A percentile compares a stretch with the other conserved stretches of the same genome.
These are phyloP conservation scores for Pecten maximus DNA, from an alignment of 2,888 invertebrate species.

Conservation along the genomic window DNA sequence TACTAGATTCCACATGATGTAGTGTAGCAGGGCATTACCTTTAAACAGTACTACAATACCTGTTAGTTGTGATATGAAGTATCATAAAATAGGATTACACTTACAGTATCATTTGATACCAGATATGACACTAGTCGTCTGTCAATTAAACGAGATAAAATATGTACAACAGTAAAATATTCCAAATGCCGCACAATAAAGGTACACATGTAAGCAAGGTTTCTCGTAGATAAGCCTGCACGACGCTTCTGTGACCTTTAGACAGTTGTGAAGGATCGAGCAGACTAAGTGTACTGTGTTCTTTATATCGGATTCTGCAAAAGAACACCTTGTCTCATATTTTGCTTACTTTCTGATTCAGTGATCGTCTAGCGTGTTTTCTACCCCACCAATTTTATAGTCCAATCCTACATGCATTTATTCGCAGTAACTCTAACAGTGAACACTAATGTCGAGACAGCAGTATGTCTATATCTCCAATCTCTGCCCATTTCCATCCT, in stretches of 20 bases:
- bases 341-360: not conserved
- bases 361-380: not conserved
- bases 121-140: too few species aligned
- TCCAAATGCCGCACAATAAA: not conserved
- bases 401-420: not conserved
- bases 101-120: too few species aligned
- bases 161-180: too few species aligned
- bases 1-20: too few species aligned
- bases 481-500: not conserved
- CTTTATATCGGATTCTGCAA: not conserved
- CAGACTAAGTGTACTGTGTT: not conserved
- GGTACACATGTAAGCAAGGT: not conserved
- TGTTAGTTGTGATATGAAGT: too few species aligned
- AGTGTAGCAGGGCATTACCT: too few species aligned
- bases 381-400: not conserved
- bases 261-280: not conserved
- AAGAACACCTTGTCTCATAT: not conserved
- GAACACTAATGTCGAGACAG: not conserved
- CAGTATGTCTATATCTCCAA: not conserved
- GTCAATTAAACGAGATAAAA: too few species aligned
- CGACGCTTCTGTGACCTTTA: not conserved
- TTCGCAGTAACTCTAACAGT: not conserved
- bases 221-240: too few species aligned
- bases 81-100: too few species aligned
- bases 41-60: too few species aligned